phyloP scores from a whole-genome alignment of 1,140 invertebrate genomes.

The Rhyacophila brunnea region DNA sequence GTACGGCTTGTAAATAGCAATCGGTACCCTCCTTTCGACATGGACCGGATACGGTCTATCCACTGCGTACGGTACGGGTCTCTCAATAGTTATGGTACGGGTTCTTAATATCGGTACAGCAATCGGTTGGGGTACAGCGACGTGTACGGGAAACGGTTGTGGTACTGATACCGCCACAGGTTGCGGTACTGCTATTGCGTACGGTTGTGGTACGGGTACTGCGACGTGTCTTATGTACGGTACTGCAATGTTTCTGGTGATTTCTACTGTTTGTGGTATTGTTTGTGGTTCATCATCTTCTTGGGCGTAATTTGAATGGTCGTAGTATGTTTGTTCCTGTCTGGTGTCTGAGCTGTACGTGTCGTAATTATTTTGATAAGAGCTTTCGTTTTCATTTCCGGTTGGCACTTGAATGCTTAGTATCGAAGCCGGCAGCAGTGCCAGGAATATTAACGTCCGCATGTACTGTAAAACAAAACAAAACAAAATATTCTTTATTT shows the following conservation, averaged over 20 bases:
- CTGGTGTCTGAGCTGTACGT: too few relatives aligned
- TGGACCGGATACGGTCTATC: conserved; percentile 51
- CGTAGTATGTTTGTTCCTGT: too few relatives aligned
- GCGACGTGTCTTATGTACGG: conserved; percentile 39
- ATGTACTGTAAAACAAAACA: too few relatives aligned
- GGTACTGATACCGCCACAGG: conserved; percentile 46
- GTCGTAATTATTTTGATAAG: too few relatives aligned
- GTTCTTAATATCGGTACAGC: conserved; percentile 48
- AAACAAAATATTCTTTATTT: too few relatives aligned
- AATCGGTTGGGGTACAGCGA: conserved; percentile 51
- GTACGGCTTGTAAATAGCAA: conserved; percentile 44
- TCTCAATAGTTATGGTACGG: conserved; percentile 47
- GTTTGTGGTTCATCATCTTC: neutral
- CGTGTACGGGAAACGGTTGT: conserved; percentile 44
- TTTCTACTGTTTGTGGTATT: conserved; percentile 17
- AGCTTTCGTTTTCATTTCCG: too few relatives aligned
- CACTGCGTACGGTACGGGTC: conserved; percentile 47
- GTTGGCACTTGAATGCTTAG: too few relatives aligned
- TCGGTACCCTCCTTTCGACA: conserved; percentile 48
- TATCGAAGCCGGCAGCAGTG: too few relatives aligned
- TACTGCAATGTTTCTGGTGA: conserved; percentile 24
- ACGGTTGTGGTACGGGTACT: conserved; percentile 45
- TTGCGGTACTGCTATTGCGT: conserved; percentile 45
- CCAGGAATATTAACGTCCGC: too few relatives aligned
- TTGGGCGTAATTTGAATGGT: neutral